Evolutionary conservation across 2,797 vertebrate genomes (phyloP).

Genomic region (Tauraco hartlaubi): DNA sequence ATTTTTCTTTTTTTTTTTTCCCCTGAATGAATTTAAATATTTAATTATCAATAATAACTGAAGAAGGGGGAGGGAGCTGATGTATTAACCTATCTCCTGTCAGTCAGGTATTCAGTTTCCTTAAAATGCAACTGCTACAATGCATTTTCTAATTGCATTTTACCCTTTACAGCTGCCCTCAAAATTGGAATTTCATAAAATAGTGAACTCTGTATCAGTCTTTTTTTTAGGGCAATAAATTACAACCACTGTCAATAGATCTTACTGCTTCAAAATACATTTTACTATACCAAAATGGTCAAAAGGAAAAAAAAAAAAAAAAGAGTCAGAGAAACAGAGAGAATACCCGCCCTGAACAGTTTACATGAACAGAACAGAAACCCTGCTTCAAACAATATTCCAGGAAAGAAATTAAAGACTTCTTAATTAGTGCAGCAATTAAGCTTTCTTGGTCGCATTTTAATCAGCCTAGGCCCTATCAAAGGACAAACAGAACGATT

Average conservation of each 20-base stretch:
- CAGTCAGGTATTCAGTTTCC: constrained; percentile 70
- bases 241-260: constrained; percentile 62
- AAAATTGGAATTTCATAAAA: constrained; percentile 68
- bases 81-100: constrained; percentile 39
- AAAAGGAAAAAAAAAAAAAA: constrained; percentile 8
- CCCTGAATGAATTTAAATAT: constrained; percentile 61
- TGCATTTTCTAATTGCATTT: constrained; percentile 69
- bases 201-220: constrained; percentile 51
- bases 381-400: constrained; percentile 84
- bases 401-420: constrained; percentile 88
- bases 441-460: constrained; percentile 88
- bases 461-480: constrained; percentile 88
- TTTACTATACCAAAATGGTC: constrained; percentile 46
- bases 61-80: constrained; percentile 2
- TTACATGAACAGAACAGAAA: constrained; percentile 66
- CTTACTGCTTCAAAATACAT: constrained; percentile 48
- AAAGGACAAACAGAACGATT: constrained; percentile 99
- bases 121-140: constrained; percentile 70
- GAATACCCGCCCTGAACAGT: constrained; percentile 77
- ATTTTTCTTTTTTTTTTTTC: constrained; percentile 23
- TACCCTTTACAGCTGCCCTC: constrained; percentile 65
- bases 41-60: constrained; percentile 71
- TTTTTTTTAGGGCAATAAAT: constrained; percentile 72
- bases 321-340: constrained; percentile 48
- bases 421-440: constrained; percentile 90